Conservation (phyloP, 1,140 invertebrate genomes). For the Matsumurasca onukii region DNA sequence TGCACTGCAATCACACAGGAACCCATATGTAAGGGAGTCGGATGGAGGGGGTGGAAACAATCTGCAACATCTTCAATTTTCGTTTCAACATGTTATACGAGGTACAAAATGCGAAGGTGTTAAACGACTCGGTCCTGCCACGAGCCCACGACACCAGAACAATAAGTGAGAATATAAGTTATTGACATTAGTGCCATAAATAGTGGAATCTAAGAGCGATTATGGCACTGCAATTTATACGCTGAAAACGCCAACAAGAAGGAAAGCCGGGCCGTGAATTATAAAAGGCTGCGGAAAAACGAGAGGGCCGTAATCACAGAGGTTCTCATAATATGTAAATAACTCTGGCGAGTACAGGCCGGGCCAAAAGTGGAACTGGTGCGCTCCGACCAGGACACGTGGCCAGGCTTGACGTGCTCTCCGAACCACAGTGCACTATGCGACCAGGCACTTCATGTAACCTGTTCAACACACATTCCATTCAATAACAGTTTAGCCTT, state of each 20-base stretch:
- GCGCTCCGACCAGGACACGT: background rate
- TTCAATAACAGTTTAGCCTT: background rate
- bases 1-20: no score
- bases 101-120: no score
- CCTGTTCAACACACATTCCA: background rate
- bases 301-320: constrained; percentile 29
- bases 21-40: no score
- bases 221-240: constrained; percentile 25
- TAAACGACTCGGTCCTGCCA: no score
- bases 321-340: constrained; percentile 31
- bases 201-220: constrained; percentile 27
- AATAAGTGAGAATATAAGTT: constrained; percentile 31
- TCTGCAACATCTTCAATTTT: no score
- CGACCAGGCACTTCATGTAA: background rate
- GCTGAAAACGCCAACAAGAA: constrained; percentile 28
- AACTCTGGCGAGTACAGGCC: constrained; percentile 29
- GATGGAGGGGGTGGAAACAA: no score
- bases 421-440: background rate
- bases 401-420: background rate
- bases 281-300: constrained; percentile 31
- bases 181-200: constrained; percentile 29
- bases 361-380: constrained; percentile 12
- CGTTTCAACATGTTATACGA: no score
- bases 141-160: background rate
- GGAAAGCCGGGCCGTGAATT: constrained; percentile 28